Evolutionary conservation across 2,113 vertebrate species (phyloP).

Genomic region (Pongo pygmaeus): DNA sequence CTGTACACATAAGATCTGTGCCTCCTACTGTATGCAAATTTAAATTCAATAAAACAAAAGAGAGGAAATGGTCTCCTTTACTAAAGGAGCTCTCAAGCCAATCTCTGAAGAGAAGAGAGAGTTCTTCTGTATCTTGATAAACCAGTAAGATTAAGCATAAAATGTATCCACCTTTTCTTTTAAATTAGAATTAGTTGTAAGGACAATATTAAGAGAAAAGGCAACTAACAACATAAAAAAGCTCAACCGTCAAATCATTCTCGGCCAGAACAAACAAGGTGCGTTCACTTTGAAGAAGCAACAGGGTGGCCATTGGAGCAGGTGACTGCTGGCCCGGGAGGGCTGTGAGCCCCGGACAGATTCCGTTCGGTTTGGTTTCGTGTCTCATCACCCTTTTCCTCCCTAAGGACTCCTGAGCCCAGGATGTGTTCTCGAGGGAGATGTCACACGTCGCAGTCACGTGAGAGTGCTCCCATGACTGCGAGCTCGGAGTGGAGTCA

Average conservation of each 20-base stretch:
- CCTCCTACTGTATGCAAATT: accelerated
- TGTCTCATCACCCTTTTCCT: neutral
- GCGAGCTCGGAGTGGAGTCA: accelerated
- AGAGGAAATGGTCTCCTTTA: accelerated
- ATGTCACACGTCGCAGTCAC: neutral
- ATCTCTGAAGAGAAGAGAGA: accelerated
- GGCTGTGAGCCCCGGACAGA: neutral
- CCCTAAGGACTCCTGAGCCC: neutral
- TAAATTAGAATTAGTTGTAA: neutral
- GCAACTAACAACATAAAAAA: too few species aligned
- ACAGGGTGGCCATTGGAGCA: neutral
- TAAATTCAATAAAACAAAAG: neutral
- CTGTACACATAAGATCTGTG: neutral
- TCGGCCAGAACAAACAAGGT: accelerated
- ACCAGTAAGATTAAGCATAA: accelerated
- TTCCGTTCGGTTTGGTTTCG: accelerated
- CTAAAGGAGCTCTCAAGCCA: neutral
- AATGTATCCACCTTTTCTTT: neutral
- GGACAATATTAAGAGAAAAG: neutral
- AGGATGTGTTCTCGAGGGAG: accelerated
- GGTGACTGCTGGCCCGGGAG: too few species aligned
- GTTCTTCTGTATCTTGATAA: accelerated
- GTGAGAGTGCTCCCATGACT: neutral
- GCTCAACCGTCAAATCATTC: accelerated
- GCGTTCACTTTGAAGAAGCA: neutral